Conservation (phyloP, 2,113 vertebrate species). For the Cyanoramphus novaezelandiae region DNA sequence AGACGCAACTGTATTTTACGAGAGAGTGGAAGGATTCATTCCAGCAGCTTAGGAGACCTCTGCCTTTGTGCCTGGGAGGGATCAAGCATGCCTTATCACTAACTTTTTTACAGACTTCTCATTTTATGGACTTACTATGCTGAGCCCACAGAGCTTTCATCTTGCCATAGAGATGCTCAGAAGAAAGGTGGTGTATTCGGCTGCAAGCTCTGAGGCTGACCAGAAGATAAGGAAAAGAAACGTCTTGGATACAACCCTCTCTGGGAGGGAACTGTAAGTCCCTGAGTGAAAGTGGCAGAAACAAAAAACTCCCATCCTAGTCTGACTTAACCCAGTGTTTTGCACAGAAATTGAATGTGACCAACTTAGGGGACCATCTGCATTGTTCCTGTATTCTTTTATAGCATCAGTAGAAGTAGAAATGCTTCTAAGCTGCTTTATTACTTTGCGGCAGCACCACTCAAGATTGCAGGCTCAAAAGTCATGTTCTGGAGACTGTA, state of each 20-base stretch:
- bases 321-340: background rate
- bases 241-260: accelerated
- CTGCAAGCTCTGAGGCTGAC: background rate
- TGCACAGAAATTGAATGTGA: background rate
- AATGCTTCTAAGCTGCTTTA: background rate
- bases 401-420: background rate
- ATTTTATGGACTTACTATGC: background rate
- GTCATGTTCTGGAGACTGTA: background rate
- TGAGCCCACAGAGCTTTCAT: background rate
- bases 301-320: background rate
- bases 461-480: background rate
- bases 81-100: background rate
- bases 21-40: background rate
- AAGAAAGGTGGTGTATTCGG: background rate
- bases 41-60: background rate
- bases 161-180: background rate
- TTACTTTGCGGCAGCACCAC: background rate
- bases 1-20: accelerated
- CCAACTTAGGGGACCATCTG: background rate
- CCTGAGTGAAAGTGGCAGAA: background rate
- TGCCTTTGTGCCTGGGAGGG: background rate
- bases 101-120: constrained; percentile 16
- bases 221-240: background rate
- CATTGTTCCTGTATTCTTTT: background rate
- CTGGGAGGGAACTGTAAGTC: background rate